phyloP scores from a whole-genome alignment of 2,113 vertebrate genomes.

The Brachypodius melanocephalos region DNA sequence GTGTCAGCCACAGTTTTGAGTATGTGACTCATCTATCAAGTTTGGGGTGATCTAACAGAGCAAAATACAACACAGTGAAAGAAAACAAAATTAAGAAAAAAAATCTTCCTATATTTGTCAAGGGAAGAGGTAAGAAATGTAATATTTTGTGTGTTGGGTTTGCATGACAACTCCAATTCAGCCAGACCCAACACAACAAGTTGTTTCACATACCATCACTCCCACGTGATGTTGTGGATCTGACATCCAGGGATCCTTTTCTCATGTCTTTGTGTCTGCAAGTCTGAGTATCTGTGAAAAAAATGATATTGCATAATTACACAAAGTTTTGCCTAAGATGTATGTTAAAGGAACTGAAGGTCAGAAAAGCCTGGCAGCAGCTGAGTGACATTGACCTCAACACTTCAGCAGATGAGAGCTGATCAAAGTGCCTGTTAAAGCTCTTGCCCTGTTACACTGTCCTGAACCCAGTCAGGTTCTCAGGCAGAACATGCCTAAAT shows the following conservation, averaged over 20 bases:
- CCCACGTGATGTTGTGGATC: conserved; percentile 83
- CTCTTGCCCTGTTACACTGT: not conserved
- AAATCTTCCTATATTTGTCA: not conserved
- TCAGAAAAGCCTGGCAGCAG: not conserved
- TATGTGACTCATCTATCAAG: not conserved
- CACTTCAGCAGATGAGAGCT: not conserved
- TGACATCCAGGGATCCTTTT: conserved; percentile 92
- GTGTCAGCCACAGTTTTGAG: not conserved
- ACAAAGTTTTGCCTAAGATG: not conserved
- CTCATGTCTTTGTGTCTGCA: conserved; percentile 91
- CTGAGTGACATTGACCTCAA: not conserved
- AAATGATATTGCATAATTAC: not conserved
- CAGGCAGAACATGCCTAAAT: not conserved
- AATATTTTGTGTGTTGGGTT: not conserved
- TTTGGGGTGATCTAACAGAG: not conserved
- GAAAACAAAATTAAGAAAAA: not conserved
- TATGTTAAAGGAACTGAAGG: not conserved
- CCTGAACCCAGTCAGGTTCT: not conserved
- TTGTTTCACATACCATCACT: conserved; percentile 85
- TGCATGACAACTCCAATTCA: not conserved
- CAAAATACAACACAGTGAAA: not conserved
- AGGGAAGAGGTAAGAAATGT: not conserved
- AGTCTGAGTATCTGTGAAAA: conserved; percentile 84
- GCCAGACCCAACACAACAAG: not conserved
- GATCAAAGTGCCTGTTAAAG: not conserved